Percentiles rank a stretch among this genome's conserved stretches.
These are phyloP conservation scores for Parthenolecanium corni DNA, from an alignment of 2,888 invertebrate species.

Conservation along the genomic window DNA sequence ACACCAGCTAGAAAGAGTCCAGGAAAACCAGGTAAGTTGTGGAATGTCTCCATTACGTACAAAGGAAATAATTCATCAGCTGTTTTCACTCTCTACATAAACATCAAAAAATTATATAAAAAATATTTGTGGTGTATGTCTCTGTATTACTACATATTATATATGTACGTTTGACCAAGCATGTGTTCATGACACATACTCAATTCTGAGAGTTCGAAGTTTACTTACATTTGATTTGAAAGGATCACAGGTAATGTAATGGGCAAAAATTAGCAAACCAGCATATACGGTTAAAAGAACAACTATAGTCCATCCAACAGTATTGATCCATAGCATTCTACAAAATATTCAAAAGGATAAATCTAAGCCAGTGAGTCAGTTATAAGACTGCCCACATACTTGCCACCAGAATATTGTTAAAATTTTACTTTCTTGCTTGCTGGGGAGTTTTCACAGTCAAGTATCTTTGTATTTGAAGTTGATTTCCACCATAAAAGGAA, in stretches of 20 bases:
- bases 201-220: too few relatives aligned
- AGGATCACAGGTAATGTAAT: constrained; percentile 44
- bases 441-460: constrained; percentile 40
- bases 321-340: constrained; percentile 38
- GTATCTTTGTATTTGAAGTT: constrained; percentile 44
- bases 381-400: too few relatives aligned
- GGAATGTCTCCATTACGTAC: constrained; percentile 45
- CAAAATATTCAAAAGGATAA: constrained; percentile 8
- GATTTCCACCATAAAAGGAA: constrained; percentile 41
- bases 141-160: background rate
- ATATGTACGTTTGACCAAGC: too few relatives aligned
- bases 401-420: background rate
- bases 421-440: constrained; percentile 38
- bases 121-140: background rate
- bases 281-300: constrained; percentile 36
- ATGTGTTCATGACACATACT: too few relatives aligned
- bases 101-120: background rate
- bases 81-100: constrained; percentile 34
- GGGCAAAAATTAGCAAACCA: constrained; percentile 43
- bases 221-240: constrained; percentile 39
- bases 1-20: constrained; percentile 47
- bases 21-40: constrained; percentile 42
- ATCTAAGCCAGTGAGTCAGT: background rate
- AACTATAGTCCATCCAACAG: constrained; percentile 36
- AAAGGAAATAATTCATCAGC: constrained; percentile 42